A percentile compares a stretch with the other conserved stretches of the same genome.
Evolutionary conservation across 2,888 invertebrate genomes (phyloP).

Genomic region (Mesochorus sp.): DNA sequence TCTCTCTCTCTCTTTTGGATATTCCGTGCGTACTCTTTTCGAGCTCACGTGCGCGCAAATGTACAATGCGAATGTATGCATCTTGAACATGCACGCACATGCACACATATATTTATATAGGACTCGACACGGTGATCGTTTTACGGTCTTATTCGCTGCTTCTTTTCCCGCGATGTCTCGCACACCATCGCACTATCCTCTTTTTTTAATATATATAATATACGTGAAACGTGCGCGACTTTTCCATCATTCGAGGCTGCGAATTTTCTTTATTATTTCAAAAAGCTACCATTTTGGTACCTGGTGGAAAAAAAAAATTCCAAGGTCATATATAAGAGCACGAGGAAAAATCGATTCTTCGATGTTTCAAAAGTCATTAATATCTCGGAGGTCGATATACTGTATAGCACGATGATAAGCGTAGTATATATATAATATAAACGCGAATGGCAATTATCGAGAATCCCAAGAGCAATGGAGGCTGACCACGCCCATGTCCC

Average conservation of each 20-base stretch:
- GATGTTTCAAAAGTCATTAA: not conserved
- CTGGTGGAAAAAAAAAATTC: not conserved
- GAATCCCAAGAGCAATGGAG: slow-evolving; percentile 77
- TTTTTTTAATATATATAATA: too few species aligned
- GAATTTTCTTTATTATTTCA: too few species aligned
- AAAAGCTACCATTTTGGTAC: too few species aligned
- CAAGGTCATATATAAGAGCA: too few species aligned
- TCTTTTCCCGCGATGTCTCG: slow-evolving; percentile 53
- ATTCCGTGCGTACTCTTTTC: slow-evolving; percentile 33
- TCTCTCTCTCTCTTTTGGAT: slow-evolving; percentile 30
- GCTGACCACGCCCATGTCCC: slow-evolving; percentile 81
- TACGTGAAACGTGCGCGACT: not conserved
- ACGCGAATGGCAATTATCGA: slow-evolving; percentile 71
- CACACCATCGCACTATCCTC: slow-evolving; percentile 44
- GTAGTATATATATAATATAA: not conserved
- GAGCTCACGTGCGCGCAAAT: slow-evolving; percentile 15
- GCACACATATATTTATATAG: slow-evolving; percentile 4
- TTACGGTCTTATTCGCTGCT: slow-evolving; percentile 51
- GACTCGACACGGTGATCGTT: slow-evolving; percentile 43
- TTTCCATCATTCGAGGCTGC: too few species aligned
- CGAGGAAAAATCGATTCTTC: not conserved
- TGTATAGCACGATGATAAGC: not conserved
- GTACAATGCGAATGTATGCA: not conserved
- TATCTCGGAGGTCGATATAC: slow-evolving; percentile 6
- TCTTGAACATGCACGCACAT: slow-evolving; percentile 5